Evolutionary conservation across 2,888 invertebrate genomes (phyloP).

Genomic region (Prosopocoilus inquinatus): DNA sequence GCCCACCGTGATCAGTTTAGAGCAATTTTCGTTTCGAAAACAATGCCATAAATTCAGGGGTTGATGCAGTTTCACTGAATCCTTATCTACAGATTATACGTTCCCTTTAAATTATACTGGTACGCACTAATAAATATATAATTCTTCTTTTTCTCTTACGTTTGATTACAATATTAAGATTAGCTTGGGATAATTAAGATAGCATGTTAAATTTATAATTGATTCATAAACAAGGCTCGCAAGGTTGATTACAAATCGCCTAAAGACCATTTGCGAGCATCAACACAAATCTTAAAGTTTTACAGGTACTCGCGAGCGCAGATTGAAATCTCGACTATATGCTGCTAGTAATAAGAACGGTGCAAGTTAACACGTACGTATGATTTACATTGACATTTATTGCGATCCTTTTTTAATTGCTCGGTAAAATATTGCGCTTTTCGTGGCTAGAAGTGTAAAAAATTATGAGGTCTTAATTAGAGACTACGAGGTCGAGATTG

Average conservation of each 20-base stretch:
- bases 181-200: slow-evolving; percentile 1
- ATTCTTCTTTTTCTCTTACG: neutral
- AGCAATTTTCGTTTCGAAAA: no score
- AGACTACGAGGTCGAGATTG: slow-evolving; percentile 35
- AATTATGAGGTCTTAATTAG: slow-evolving; percentile 47
- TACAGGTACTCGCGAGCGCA: slow-evolving; percentile 3
- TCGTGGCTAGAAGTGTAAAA: slow-evolving; percentile 33
- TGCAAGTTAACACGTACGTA: slow-evolving; percentile 31
- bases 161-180: slow-evolving; percentile 3
- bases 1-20: no score
- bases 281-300: slow-evolving; percentile 1
- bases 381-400: slow-evolving; percentile 42
- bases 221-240: slow-evolving; percentile 14
- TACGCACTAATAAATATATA: no score
- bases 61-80: no score
- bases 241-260: slow-evolving; percentile 11
- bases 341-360: slow-evolving; percentile 20
- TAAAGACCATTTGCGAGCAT: neutral
- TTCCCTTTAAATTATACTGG: no score
- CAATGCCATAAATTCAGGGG: no score
- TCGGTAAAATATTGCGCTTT: slow-evolving; percentile 37
- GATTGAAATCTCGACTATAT: slow-evolving; percentile 28
- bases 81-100: no score
- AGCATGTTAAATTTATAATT: slow-evolving; percentile 11
- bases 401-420: slow-evolving; percentile 40